These are phyloP conservation scores for Pegoplata infirma DNA, from an alignment of 2,888 invertebrate genomes.

Conservation along the genomic window DNA sequence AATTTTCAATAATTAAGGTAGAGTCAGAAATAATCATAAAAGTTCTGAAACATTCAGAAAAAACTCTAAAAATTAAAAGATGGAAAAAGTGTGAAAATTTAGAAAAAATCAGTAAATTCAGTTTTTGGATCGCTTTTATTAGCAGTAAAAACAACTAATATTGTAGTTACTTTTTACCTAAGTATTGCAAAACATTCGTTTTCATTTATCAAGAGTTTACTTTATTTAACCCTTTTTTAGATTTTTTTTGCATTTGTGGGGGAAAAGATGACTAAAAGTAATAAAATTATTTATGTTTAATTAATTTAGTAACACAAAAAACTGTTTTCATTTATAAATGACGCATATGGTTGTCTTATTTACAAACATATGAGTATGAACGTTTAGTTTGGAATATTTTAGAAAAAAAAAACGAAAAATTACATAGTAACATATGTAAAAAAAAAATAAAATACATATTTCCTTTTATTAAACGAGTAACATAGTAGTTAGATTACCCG, in stretches of 20 bases:
- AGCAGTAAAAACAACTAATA: too few relatives aligned
- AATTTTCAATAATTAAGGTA: too few relatives aligned
- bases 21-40: too few relatives aligned
- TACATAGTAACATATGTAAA: too few relatives aligned
- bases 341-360: constrained; percentile 42
- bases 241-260: neutral
- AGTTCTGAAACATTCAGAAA: too few relatives aligned
- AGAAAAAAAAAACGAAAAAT: constrained; percentile 4
- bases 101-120: too few relatives aligned
- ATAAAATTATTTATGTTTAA: constrained; percentile 56
- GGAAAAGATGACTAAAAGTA: constrained; percentile 38
- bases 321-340: constrained; percentile 51
- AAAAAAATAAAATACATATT: constrained; percentile 47
- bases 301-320: constrained; percentile 55
- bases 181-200: too few relatives aligned
- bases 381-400: constrained; percentile 2
- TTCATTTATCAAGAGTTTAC: too few relatives aligned
- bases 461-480: constrained; percentile 54
- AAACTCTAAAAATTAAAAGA: too few relatives aligned
- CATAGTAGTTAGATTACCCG: constrained; percentile 9
- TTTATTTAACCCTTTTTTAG: constrained; percentile 42
- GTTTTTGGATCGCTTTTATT: too few relatives aligned
- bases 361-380: constrained; percentile 27
- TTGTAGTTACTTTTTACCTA: too few relatives aligned
- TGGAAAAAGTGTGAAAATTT: too few relatives aligned